Base-by-base conservation (phyloP, 2,113 vertebrate species). In the Siniperca chuatsi region DNA sequence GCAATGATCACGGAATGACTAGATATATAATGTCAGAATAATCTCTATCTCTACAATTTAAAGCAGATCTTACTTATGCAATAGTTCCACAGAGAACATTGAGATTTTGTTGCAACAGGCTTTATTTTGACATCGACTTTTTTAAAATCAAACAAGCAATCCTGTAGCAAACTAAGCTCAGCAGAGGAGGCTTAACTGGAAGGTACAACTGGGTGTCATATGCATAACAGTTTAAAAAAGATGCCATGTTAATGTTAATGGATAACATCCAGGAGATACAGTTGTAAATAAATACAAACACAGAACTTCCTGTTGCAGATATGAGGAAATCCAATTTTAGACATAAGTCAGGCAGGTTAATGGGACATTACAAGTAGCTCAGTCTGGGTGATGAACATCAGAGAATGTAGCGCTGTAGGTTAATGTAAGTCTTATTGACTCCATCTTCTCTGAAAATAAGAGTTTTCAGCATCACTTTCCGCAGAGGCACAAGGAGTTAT, bases 1-100 rank as follows among this genome's bases (percentile, higher is more conserved):
- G 20, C 21, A 70, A 18, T 23, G 25, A 23, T 25, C 1, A 35
- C 15, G 8, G 10, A 0, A 0, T 20, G 4, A 68, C 0, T 0
- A 25, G 4, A 66, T 37, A 60, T 52, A 29, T 2, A 33, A 48
- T 4, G 10, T 20, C 35, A 48, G 2, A 44, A 54, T 29, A 1
- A 62, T 20, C 6, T 42, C 5, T 3, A 4, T 29, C n/a, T 21
- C 6, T 25, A 67, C 25, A 13, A 55, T 42, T 7, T 42, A 18
- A 40, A 29, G 57, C 25, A 61, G 25, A 33, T 50, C 33, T 76
- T 65, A 37, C 29, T 65, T 11, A 16, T 37, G 5, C 3, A 65
- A 40, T 20, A 10, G 2, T 23, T 67, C 7, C 70, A 72, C 6
- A 5, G 35, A 65, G 13, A 33, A 33, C 1, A 0, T 69, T 37